phyloP scores from a whole-genome alignment of 2,797 vertebrate genomes.

The Dendrocincla fuliginosa region DNA sequence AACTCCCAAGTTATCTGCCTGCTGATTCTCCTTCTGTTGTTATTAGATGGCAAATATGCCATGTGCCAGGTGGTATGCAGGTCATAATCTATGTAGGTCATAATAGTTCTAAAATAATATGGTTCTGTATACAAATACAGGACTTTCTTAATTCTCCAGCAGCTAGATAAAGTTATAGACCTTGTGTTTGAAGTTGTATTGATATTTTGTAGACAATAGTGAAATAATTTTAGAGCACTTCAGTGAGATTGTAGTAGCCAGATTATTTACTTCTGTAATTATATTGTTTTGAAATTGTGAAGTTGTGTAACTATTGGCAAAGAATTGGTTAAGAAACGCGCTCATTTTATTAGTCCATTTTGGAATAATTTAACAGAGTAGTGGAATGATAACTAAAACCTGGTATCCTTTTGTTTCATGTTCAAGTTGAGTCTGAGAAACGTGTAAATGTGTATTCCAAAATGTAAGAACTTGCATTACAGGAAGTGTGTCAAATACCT shows the following conservation, averaged over 20 bases:
- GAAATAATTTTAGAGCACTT: not conserved
- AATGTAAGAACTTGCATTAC: not conserved
- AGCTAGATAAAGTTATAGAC: not conserved
- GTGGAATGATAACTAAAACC: not conserved
- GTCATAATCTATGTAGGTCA: conserved; percentile 48
- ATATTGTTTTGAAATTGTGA: not conserved
- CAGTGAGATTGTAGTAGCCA: not conserved
- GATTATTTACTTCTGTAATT: not conserved
- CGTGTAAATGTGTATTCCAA: not conserved
- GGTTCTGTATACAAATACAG: not conserved
- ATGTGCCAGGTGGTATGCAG: conserved; percentile 37
- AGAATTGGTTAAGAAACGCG: not conserved
- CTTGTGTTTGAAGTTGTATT: not conserved
- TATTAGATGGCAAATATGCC: conserved; percentile 50
- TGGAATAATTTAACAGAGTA: not conserved
- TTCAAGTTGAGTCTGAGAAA: not conserved
- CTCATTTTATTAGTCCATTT: not conserved
- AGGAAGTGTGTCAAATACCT: not conserved
- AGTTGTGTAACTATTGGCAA: not conserved
- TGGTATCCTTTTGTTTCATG: not conserved
- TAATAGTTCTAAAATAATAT: not conserved
- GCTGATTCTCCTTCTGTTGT: conserved; percentile 67
- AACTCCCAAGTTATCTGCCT: conserved; percentile 49
- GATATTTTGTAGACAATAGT: not conserved
- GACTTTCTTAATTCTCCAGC: not conserved